A percentile compares a stretch with the other conserved stretches of the same genome.
phyloP scores from a whole-genome alignment of 2,797 vertebrate genomes.

The Alectoris magna region DNA sequence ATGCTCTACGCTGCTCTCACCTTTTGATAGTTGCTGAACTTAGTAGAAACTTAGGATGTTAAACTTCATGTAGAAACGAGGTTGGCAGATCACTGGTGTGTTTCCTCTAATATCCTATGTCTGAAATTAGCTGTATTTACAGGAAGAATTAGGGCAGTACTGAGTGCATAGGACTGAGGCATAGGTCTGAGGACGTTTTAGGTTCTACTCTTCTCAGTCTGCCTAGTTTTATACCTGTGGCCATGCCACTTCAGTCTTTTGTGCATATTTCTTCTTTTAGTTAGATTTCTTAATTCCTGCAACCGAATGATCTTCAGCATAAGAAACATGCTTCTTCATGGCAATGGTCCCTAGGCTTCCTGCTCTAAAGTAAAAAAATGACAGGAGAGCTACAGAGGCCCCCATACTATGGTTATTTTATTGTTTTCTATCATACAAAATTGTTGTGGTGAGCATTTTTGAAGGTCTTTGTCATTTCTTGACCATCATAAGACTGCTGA shows the following conservation, averaged over 20 bases:
- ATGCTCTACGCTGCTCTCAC: background rate
- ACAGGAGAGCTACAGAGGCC: background rate
- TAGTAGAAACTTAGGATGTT: background rate
- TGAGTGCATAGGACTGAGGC: background rate
- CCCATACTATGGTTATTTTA: fast-evolving
- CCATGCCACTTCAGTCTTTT: background rate
- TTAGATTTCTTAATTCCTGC: background rate
- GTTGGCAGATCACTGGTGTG: background rate
- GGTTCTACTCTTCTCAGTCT: fast-evolving
- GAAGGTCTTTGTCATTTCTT: background rate
- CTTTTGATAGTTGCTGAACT: background rate
- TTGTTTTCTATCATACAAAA: background rate
- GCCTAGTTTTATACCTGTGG: background rate
- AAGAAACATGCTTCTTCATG: background rate
- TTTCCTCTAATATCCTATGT: background rate
- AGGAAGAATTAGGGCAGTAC: background rate
- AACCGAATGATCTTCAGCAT: background rate
- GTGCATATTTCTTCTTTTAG: background rate
- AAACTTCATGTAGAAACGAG: background rate
- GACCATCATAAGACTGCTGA: background rate
- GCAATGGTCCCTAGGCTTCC: fast-evolving
- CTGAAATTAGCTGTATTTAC: background rate
- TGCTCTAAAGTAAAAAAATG: background rate
- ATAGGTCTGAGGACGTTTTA: fast-evolving
- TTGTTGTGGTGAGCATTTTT: background rate